Evolutionary conservation across 2,797 vertebrate genomes (phyloP), one percentile per base, ranked within the genome.

Genomic region (Paedocypris micromegethes): DNA sequence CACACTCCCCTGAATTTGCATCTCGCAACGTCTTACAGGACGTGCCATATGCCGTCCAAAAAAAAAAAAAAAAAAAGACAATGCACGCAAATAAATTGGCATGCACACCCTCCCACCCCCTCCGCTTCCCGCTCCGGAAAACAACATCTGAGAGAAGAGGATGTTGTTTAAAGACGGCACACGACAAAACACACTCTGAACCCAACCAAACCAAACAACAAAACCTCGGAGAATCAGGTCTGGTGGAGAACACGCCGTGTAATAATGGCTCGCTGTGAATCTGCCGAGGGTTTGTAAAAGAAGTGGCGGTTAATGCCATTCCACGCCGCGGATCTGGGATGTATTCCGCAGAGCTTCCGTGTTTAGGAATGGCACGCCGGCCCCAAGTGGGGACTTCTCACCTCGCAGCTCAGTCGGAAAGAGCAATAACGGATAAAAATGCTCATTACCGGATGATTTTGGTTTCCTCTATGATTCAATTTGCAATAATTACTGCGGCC

Each of bases 401-500:
- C 72, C 75, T 74, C 74, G 56, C 66, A 75, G 79, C 68, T 48
- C 57, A 58, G 64, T 65, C 57, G 56, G 89, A 90, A 89, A 82
- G 83, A 81, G 79, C 89, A 88, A 90, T 88, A 90, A 90, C 89
- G 88, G 89, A 92, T 91, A 92, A 92, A 92, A 92, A 92, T 91
- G 90, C 92, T 94, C 92, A 94, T 95, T 95, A 93, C 87, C 61
- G 86, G 90, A 92, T 91, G 92, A 95, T 93, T 87, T 93, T 90
- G 88, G 90, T 93, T 94, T 93, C 91, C 91, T 86, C 89, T 89
- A 81, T 89, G 91, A 96, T 94, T 93, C 92, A 94, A 93, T 84
- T 94, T 93, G 88, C 86, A 73, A 89, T 96, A 98, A 98, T 97
- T 97, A 96, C 93, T 85, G 83, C 86, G 90, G 93, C 91, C 90